These are phyloP conservation scores for Bothrops jararaca DNA, from an alignment of 2,113 vertebrate species.

Conservation along the genomic window DNA sequence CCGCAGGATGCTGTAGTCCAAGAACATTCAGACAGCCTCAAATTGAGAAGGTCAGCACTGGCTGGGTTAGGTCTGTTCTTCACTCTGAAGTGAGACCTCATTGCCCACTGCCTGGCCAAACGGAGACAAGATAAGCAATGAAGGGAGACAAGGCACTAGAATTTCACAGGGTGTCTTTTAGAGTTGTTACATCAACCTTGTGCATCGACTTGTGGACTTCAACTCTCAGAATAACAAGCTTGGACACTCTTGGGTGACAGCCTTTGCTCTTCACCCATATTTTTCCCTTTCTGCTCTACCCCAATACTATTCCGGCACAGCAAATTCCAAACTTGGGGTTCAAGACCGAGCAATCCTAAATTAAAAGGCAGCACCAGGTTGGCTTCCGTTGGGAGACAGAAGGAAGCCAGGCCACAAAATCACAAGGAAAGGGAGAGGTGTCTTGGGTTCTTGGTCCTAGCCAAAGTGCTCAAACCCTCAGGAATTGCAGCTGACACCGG, in stretches of 20 bases:
- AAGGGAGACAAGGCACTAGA: neutral
- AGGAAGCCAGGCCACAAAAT: neutral
- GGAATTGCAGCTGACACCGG: conserved; percentile 68
- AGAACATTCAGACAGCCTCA: neutral
- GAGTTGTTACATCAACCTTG: neutral
- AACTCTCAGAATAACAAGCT: neutral
- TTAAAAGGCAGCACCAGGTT: neutral
- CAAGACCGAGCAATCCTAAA: neutral
- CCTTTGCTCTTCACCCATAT: neutral
- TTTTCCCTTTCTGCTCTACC: too few relatives aligned
- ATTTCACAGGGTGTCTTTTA: neutral
- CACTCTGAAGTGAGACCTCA: neutral
- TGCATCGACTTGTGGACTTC: neutral
- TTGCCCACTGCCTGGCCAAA: neutral
- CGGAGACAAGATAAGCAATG: neutral
- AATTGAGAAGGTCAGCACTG: neutral
- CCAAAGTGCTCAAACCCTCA: conserved; percentile 48
- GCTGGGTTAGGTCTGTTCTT: neutral
- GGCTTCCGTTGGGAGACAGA: neutral
- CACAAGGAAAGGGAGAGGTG: too few relatives aligned
- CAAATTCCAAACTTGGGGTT: neutral
- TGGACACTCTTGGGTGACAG: neutral
- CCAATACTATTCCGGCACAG: neutral
- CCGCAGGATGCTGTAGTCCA: neutral
- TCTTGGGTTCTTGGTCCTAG: too few relatives aligned